Evolutionary conservation across 2,797 vertebrate species (phyloP).

Genomic region (Agapornis canus): DNA sequence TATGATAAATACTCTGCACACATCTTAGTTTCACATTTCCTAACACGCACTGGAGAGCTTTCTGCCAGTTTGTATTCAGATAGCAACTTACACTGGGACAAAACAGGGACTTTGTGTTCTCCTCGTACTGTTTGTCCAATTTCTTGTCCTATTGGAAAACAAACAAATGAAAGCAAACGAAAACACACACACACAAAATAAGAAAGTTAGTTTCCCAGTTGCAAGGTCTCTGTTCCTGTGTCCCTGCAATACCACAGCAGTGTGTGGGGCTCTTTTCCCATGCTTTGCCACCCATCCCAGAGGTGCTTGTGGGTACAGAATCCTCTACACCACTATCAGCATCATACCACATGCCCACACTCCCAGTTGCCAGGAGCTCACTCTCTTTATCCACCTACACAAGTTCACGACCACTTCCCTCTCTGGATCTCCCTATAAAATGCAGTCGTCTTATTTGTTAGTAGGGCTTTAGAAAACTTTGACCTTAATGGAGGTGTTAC

Average conservation of each 20-base stretch:
- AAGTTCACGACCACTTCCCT: neutral
- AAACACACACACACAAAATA: neutral
- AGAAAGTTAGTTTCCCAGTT: neutral
- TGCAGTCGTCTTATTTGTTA: neutral
- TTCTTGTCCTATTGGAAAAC: conserved; percentile 88
- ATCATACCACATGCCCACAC: rapidly evolving
- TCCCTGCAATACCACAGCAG: neutral
- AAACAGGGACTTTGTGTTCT: conserved; percentile 86
- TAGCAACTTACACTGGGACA: conserved; percentile 88
- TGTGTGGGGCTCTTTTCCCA: neutral
- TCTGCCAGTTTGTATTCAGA: neutral
- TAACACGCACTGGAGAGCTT: neutral
- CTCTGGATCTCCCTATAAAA: neutral
- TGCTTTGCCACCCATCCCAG: neutral
- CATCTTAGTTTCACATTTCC: neutral
- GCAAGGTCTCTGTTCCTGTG: neutral
- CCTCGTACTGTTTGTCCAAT: conserved; percentile 92
- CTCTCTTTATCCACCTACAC: neutral
- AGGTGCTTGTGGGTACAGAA: neutral
- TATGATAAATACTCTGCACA: too few species aligned
- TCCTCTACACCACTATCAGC: neutral
- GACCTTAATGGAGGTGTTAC: neutral
- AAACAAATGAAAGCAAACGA: neutral
- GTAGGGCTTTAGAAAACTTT: neutral
- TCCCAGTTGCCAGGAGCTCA: neutral